Conservation (phyloP, 2,797 vertebrate species). For the Thunnus albacares region DNA sequence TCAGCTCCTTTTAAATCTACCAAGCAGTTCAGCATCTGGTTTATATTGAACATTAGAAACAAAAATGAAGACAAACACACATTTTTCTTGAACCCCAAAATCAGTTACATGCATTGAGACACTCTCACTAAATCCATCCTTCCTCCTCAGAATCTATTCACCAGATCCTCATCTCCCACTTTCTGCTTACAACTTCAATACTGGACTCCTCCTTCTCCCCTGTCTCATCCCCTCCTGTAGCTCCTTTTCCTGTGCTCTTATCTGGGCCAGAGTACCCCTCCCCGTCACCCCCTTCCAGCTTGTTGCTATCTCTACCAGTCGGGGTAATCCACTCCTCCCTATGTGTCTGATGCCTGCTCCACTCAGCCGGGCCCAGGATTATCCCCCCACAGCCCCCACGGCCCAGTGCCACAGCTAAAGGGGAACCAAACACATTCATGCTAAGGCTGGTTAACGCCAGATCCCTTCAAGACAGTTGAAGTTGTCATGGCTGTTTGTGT, state of each 20-base stretch:
- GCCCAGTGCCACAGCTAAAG: slow-evolving; percentile 66
- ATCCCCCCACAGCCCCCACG: slow-evolving; percentile 70
- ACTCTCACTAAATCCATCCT: slow-evolving; percentile 29
- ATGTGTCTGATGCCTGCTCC: slow-evolving; percentile 78
- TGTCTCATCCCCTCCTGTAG: slow-evolving; percentile 65
- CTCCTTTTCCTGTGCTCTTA: slow-evolving; percentile 63
- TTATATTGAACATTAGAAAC: slow-evolving; percentile 2
- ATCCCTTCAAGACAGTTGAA: slow-evolving; percentile 43
- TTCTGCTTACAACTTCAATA: slow-evolving; percentile 59
- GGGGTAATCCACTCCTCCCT: slow-evolving; percentile 83
- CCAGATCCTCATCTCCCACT: slow-evolving; percentile 54
- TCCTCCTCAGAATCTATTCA: slow-evolving; percentile 26
- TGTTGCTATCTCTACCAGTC: slow-evolving; percentile 77
- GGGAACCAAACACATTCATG: slow-evolving; percentile 48
- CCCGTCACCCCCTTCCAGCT: slow-evolving; percentile 57
- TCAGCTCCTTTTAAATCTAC: too few relatives aligned
- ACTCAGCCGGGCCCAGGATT: slow-evolving; percentile 76
- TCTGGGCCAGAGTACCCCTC: slow-evolving; percentile 58
- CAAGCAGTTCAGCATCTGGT: background rate
- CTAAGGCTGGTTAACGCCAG: slow-evolving; percentile 59
- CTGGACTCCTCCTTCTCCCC: slow-evolving; percentile 51
- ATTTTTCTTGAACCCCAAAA: slow-evolving; percentile 11
- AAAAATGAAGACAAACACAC: background rate
- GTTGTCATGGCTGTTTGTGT: slow-evolving; percentile 27
- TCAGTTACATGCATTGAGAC: background rate